Conservation (phyloP, 2,797 vertebrate genomes). For the Ctenochaetus hawaiiensis region DNA sequence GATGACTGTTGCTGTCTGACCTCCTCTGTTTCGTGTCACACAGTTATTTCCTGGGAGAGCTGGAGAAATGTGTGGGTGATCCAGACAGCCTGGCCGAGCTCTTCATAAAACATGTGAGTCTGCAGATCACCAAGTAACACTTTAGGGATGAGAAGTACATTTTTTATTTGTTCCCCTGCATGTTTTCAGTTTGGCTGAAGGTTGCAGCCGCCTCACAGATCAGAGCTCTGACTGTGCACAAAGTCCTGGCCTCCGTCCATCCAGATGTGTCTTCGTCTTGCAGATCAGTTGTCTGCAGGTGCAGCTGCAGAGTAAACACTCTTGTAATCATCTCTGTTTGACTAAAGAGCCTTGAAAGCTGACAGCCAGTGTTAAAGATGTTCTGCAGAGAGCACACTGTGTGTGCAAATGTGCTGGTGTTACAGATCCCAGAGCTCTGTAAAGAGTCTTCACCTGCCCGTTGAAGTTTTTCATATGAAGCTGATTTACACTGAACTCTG, state of each 20-base stretch:
- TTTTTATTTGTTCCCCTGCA: conserved; percentile 3
- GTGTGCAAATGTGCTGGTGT: conserved; percentile 33
- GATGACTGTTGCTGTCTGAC: conserved; percentile 41
- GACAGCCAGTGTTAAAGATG: conserved; percentile 29
- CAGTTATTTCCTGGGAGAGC: conserved; percentile 97
- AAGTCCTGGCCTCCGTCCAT: conserved; percentile 28
- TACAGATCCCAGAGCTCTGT: conserved; percentile 18
- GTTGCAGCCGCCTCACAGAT: conserved; percentile 23
- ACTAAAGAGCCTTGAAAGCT: conserved; percentile 30
- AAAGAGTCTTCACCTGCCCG: not conserved
- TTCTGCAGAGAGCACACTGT: conserved; percentile 8
- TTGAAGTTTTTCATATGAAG: not conserved
- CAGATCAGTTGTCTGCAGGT: conserved; percentile 40
- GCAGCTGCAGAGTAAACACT: conserved; percentile 38
- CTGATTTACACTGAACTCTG: conserved; percentile 6
- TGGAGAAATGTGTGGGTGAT: conserved; percentile 96
- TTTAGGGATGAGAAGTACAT: conserved; percentile 12
- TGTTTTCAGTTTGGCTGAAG: conserved; percentile 38
- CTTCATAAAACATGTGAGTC: conserved; percentile 96
- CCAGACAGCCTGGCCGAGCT: conserved; percentile 93
- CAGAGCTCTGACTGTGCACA: conserved; percentile 21
- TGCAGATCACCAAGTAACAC: conserved; percentile 25
- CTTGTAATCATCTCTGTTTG: conserved; percentile 18
- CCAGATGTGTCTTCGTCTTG: conserved; percentile 55
- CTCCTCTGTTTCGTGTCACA: conserved; percentile 56